These are phyloP conservation scores for Polydrusus tereticollis DNA, from an alignment of 2,888 invertebrate genomes.

Conservation along the genomic window DNA sequence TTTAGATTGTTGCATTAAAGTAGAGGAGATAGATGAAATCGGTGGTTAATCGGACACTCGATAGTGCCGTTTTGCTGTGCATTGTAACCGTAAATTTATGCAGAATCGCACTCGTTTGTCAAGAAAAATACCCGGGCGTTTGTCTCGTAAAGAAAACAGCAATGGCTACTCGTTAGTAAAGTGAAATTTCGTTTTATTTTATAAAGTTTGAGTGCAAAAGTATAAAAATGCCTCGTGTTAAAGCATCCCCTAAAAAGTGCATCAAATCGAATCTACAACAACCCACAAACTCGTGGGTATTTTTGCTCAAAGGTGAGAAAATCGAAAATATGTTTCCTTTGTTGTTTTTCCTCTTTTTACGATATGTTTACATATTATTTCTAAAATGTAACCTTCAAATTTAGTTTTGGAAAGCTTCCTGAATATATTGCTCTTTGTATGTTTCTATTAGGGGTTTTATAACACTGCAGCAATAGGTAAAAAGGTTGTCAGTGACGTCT, in stretches of 20 bases:
- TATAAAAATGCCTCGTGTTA: constrained; percentile 70
- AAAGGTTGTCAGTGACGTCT: neutral
- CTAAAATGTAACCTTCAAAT: constrained; percentile 1
- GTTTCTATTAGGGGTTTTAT: constrained; percentile 26
- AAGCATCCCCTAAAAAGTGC: constrained; percentile 70
- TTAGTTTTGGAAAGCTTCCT: neutral
- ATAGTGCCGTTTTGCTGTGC: constrained; percentile 32
- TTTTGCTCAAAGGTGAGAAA: constrained; percentile 74
- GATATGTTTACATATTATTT: constrained; percentile 18
- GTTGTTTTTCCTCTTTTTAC: constrained; percentile 32
- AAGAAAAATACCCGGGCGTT: constrained; percentile 37
- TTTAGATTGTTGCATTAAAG: neutral
- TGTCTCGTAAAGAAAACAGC: constrained; percentile 11
- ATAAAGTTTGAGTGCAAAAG: constrained; percentile 15
- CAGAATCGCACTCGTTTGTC: constrained; percentile 38
- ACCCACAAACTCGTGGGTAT: constrained; percentile 77
- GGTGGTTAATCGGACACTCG: neutral
- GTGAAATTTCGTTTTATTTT: neutral
- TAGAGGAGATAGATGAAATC: neutral
- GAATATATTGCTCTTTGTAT: constrained; percentile 6
- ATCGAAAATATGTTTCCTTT: constrained; percentile 28
- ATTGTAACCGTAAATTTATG: constrained; percentile 44
- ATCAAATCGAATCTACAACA: constrained; percentile 70
- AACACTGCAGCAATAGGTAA: neutral
- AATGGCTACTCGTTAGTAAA: constrained; percentile 18